A percentile compares a stretch with the other conserved stretches of the same genome.
These are phyloP conservation scores for Luidia sarsii DNA, from an alignment of 53 echinoderm and acorn worm species.

Conservation along the genomic window DNA sequence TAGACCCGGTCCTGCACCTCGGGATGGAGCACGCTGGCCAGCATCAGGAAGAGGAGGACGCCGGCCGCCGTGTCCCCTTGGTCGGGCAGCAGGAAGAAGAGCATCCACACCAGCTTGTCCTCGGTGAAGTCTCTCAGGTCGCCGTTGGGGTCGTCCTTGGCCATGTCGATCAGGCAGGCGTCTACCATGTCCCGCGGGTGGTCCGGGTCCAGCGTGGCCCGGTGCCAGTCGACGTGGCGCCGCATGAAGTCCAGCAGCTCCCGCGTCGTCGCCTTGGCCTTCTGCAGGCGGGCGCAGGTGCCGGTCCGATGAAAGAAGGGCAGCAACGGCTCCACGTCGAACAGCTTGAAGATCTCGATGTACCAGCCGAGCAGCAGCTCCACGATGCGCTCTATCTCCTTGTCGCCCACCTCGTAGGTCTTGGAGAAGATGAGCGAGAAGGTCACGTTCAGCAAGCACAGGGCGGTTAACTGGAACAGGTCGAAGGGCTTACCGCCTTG, in stretches of 20 bases:
- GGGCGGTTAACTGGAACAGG: background rate
- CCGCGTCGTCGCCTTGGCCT: background rate
- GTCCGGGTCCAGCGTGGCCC: conserved; percentile 15
- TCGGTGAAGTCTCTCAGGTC: too few species aligned
- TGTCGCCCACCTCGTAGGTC: conserved; percentile 36
- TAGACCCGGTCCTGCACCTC: conserved; percentile 37
- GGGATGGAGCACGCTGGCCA: conserved; percentile 27
- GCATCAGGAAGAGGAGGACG: conserved; percentile 29
- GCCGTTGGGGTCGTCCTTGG: too few species aligned
- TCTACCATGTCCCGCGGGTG: too few species aligned
- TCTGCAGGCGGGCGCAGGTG: background rate
- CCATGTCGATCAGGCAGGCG: too few species aligned
- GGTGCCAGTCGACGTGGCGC: conserved; percentile 24
- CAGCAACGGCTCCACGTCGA: conserved; percentile 26
- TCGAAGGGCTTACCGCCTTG: conserved; percentile 16
- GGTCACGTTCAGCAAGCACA: conserved; percentile 28
- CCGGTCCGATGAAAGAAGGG: conserved; percentile 11
- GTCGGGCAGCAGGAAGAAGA: conserved; percentile 26
- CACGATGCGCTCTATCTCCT: background rate
- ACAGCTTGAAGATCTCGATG: conserved; percentile 4
- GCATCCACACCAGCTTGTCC: conserved; percentile 46
- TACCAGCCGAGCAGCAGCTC: background rate
- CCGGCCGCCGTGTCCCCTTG: conserved; percentile 23
- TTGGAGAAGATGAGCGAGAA: conserved; percentile 14
- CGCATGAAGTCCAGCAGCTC: background rate